phyloP scores from a whole-genome alignment of 2,888 invertebrate genomes.

The Xylophagus ater region DNA sequence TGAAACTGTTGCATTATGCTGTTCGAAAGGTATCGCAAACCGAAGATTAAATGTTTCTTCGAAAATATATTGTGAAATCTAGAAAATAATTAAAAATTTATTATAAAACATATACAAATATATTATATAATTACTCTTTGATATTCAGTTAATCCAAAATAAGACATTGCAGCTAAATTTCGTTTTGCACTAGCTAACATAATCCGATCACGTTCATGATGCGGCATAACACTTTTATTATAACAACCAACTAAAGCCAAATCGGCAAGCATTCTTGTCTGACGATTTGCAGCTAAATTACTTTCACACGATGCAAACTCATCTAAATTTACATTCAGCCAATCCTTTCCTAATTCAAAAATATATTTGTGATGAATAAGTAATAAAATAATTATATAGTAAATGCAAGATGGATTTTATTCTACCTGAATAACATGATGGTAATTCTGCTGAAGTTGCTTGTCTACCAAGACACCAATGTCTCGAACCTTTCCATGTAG shows the following conservation, averaged over 20 bases:
- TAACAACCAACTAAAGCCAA: conserved; percentile 92
- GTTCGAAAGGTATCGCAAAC: conserved; percentile 82
- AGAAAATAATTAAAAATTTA: conserved; percentile 18
- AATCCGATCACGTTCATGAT: conserved; percentile 64
- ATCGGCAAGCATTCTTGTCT: conserved; percentile 96
- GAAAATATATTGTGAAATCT: conserved; percentile 85
- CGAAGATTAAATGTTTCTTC: conserved; percentile 87
- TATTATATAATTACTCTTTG: conserved; percentile 56
- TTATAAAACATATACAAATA: not conserved
- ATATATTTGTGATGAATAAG: not conserved
- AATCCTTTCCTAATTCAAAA: conserved; percentile 51
- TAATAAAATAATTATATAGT: not conserved
- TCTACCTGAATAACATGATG: conserved; percentile 55
- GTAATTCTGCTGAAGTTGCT: conserved; percentile 72
- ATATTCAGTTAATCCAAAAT: conserved; percentile 92
- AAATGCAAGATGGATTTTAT: not conserved
- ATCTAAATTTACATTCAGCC: conserved; percentile 80
- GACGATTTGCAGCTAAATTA: conserved; percentile 92
- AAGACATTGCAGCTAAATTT: conserved; percentile 90
- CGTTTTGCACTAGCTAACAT: conserved; percentile 91
- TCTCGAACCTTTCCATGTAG: conserved; percentile 83
- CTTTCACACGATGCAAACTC: conserved; percentile 85
- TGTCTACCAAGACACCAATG: conserved; percentile 64
- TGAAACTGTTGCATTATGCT: conserved; percentile 83
- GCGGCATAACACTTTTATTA: conserved; percentile 66